Conservation (phyloP, 1,140 invertebrate species). For the Habropoda laboriosa region DNA sequence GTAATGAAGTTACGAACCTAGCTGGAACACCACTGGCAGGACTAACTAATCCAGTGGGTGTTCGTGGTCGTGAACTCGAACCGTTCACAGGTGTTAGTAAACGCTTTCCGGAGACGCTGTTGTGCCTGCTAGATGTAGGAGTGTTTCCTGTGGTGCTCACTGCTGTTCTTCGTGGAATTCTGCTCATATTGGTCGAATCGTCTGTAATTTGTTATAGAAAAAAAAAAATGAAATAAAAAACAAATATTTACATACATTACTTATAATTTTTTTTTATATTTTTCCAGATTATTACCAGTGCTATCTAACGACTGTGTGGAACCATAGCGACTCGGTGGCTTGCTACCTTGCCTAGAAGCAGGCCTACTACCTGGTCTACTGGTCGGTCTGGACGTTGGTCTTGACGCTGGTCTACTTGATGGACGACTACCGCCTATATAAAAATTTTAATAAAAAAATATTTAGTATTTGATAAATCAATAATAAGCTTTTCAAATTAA, state of each 20-base stretch:
- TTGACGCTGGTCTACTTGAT: conserved; percentile 85
- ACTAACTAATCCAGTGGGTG: conserved; percentile 88
- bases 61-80: conserved; percentile 86
- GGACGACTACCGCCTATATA: conserved; percentile 81
- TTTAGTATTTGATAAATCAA: too few relatives aligned
- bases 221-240: not conserved
- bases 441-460: not conserved
- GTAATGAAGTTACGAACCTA: conserved; percentile 81
- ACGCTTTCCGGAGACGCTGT: conserved; percentile 78
- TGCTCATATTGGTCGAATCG: conserved; percentile 84
- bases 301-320: conserved; percentile 95
- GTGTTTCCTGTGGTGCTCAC: conserved; percentile 81
- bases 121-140: conserved; percentile 79
- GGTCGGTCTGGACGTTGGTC: conserved; percentile 85
- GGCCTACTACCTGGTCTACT: conserved; percentile 89
- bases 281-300: conserved; percentile 84
- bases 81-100: conserved; percentile 76
- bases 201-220: too few relatives aligned
- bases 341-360: conserved; percentile 90
- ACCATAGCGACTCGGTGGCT: conserved; percentile 95
- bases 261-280: not conserved
- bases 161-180: conserved; percentile 87
- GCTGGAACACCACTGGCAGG: conserved; percentile 84
- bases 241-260: not conserved
- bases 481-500: too few relatives aligned